A percentile compares a stretch with the other conserved stretches of the same genome.
Conservation (phyloP, 2,113 vertebrate species). For the Triplophysa siluroides region DNA sequence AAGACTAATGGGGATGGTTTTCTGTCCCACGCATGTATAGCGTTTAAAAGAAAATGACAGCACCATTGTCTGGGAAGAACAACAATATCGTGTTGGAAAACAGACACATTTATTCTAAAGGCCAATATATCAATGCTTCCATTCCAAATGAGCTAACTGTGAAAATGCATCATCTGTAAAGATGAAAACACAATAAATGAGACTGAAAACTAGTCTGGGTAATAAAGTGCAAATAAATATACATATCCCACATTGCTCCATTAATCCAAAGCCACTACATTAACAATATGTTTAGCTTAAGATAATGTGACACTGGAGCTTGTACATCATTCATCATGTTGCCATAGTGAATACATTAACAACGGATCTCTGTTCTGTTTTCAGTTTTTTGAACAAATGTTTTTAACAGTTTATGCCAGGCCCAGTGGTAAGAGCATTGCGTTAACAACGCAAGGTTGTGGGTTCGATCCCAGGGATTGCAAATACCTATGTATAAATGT, state of each 20-base stretch:
- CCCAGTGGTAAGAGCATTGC: too few relatives aligned
- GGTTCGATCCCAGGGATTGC: too few relatives aligned
- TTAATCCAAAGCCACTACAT: background rate
- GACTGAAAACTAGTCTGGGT: background rate
- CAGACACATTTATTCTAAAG: background rate
- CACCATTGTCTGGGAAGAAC: background rate
- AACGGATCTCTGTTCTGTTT: too few relatives aligned
- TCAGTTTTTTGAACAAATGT: too few relatives aligned
- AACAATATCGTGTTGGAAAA: background rate
- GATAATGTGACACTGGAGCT: background rate
- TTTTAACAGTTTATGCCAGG: too few relatives aligned
- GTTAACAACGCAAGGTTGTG: too few relatives aligned
- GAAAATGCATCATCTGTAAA: background rate
- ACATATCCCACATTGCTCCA: too few relatives aligned
- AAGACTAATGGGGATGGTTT: slow-evolving; percentile 1
- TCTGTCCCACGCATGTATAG: background rate
- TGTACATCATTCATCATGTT: background rate
- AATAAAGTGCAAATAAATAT: background rate
- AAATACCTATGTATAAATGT: too few relatives aligned
- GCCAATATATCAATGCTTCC: background rate
- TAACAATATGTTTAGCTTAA: background rate
- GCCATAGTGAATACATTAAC: background rate
- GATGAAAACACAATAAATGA: slow-evolving; percentile 8
- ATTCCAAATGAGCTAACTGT: background rate
- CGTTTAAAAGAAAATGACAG: background rate